phyloP scores from a whole-genome alignment of 2,113 vertebrate genomes.

The Trogon surrucura region DNA sequence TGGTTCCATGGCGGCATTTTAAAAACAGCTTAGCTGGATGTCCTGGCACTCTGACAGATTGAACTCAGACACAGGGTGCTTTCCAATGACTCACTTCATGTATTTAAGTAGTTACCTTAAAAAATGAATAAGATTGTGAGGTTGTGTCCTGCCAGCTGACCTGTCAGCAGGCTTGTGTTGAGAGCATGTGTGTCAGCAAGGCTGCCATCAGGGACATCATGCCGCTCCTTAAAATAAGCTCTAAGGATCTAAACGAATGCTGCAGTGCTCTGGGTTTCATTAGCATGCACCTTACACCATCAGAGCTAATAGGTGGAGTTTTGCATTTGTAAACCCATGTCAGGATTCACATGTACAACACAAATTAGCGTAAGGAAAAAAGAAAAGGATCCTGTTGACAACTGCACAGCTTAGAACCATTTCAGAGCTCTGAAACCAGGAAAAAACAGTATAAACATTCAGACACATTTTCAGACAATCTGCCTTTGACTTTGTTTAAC shows the following conservation, averaged over 20 bases:
- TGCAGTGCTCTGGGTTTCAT: background rate
- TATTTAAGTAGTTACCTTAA: background rate
- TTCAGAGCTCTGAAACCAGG: background rate
- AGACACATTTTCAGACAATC: background rate
- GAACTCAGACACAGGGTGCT: background rate
- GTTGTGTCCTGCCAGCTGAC: background rate
- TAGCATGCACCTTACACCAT: background rate
- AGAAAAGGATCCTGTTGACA: background rate
- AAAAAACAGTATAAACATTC: background rate
- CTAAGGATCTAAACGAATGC: background rate
- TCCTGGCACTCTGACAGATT: background rate
- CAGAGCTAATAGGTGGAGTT: background rate
- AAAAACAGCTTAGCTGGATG: conserved; percentile 19
- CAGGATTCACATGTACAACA: background rate
- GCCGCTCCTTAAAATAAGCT: background rate
- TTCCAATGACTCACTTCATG: background rate
- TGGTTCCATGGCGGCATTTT: background rate
- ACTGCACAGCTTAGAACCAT: background rate
- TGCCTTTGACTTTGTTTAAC: conserved; percentile 40
- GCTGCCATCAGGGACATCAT: background rate
- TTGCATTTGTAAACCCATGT: background rate
- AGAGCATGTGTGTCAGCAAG: background rate
- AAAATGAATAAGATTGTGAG: background rate
- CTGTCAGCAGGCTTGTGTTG: background rate
- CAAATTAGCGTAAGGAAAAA: background rate